Conservation (phyloP, 2,113 vertebrate genomes). For the Pituophis catenifer region DNA sequence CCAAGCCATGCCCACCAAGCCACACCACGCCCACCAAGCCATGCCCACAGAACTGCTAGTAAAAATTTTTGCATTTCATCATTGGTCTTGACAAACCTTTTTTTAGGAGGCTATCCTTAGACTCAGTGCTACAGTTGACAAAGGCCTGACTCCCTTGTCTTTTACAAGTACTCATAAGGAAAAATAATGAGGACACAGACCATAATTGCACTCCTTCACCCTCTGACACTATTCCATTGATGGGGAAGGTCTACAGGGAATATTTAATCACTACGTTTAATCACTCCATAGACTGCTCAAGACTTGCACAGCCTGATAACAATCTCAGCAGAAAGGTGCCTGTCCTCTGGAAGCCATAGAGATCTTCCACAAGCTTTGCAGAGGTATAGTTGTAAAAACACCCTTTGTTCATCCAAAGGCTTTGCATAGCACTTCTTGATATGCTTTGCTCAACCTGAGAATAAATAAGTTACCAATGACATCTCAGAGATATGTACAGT, state of each 20-base stretch:
- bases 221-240: not conserved
- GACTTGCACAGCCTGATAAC: not conserved
- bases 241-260: not conserved
- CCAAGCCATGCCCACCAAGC: too few species aligned
- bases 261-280: not conserved
- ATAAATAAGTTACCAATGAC: not conserved
- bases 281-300: not conserved
- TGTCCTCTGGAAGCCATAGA: not conserved
- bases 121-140: not conserved
- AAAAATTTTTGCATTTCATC: too few species aligned
- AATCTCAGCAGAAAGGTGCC: not conserved
- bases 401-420: not conserved
- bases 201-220: not conserved
- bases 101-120: not conserved
- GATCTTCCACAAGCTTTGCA: not conserved
- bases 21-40: too few species aligned
- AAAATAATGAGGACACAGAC: not conserved
- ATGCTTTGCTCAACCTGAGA: not conserved
- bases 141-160: not conserved
- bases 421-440: not conserved
- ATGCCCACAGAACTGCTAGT: too few species aligned
- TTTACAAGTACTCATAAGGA: not conserved
- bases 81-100: not conserved
- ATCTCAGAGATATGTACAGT: not conserved
- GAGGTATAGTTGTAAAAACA: not conserved